Conservation (phyloP, 2,113 vertebrate genomes). For the Antechinus flavipes region DNA sequence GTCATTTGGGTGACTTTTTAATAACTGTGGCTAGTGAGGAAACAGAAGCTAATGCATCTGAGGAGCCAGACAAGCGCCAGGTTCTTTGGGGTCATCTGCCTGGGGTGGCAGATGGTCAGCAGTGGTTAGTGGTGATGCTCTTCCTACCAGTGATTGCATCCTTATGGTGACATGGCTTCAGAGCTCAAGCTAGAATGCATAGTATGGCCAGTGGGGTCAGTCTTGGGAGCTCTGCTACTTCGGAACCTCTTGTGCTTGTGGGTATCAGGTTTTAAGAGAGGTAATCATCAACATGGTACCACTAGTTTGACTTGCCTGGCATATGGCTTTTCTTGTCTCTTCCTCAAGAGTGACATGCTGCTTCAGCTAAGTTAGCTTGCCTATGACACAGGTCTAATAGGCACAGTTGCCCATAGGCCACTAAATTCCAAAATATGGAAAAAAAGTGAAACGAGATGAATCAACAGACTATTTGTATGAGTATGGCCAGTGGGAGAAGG, state of each 20-base stretch:
- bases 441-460: not conserved
- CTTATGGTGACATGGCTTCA: not conserved
- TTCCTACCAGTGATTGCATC: not conserved
- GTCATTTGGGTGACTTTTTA: too few species aligned
- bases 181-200: not conserved
- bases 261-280: too few species aligned
- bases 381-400: not conserved
- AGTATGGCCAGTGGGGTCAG: not conserved
- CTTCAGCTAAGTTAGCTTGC: not conserved
- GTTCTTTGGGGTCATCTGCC: not conserved
- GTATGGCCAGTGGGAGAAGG: not conserved
- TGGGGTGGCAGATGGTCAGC: not conserved
- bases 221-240: not conserved
- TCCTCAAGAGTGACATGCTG: not conserved
- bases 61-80: too few species aligned
- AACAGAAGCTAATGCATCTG: too few species aligned
- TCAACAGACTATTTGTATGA: not conserved
- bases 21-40: too few species aligned
- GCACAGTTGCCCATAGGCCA: too few species aligned
- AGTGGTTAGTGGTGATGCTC: not conserved
- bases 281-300: too few species aligned
- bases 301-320: too few species aligned
- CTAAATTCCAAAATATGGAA: not conserved
- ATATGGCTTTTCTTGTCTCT: not conserved
- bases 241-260: too few species aligned